Evolutionary conservation across 2,888 invertebrate species (phyloP), one percentile per base, ranked within the genome.

Genomic region (Protophormia terraenovae): DNA sequence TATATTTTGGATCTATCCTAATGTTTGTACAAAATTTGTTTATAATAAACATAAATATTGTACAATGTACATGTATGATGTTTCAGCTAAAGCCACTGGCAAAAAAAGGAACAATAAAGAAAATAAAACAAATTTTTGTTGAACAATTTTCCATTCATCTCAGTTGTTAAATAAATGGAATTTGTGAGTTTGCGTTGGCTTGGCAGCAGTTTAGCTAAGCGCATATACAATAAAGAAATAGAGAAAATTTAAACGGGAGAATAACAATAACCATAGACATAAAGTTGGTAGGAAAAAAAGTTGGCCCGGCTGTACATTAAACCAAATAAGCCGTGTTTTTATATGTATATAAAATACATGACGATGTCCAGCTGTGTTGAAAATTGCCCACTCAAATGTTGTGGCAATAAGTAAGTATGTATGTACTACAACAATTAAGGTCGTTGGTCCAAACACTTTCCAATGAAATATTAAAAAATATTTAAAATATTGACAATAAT

Each of bases 131-230:
- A 71, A 73, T 79, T 75, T 79, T 12, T 79, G 69, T 50, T 82
- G 69, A 78, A 76, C 79, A 84, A 82, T 83, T 85, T 86, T 80
- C 81, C 80, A 85, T 83, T 85, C 86, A 86, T 85, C 83, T 86
- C 83, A 72, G 66, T 85, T 86, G 86, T 86, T 85, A 86, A 85
- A 84, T 86, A 83, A 75, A 81, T 62, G 58, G 86, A 78, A 80
- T 80, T 85, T 83, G 76, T 73, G 75, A 82, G 76, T 83, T 86
- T 84, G 86, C 84, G 86, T 86, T 86, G 86, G 86, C 64, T 78
- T 78, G 69, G 32, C 82, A 64, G 69, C 64, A 50, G 47, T 75
- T 62, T 73, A 45, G 41, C 53, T 75, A 62, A 53, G 45, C 41
- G 27, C 58, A 22, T 50, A 14, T 29, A 71, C 35, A 60, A 78